Percentiles rank a stretch among this genome's conserved stretches.
Evolutionary conservation across 2,888 invertebrate species (phyloP).

Genomic region (Mythimna lalbum): DNA sequence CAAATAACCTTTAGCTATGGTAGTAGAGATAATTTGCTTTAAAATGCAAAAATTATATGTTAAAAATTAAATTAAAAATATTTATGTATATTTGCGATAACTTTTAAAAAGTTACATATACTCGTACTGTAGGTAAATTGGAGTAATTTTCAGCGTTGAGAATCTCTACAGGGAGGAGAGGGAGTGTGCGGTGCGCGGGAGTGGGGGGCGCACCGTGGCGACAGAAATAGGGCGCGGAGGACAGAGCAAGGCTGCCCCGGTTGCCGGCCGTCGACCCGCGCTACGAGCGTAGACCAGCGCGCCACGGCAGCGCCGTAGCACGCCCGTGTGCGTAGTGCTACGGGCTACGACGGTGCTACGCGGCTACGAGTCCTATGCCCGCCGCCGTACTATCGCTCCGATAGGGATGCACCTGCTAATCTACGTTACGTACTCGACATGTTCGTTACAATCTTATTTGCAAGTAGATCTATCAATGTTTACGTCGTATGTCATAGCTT

Average conservation of each 20-base stretch:
- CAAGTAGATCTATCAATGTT: slow-evolving; percentile 26
- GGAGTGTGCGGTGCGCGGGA: slow-evolving; percentile 61
- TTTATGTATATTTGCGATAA: background rate
- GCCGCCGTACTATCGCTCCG: slow-evolving; percentile 66
- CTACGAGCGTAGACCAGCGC: slow-evolving; percentile 70
- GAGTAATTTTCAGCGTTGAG: slow-evolving; percentile 80
- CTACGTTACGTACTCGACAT: slow-evolving; percentile 69
- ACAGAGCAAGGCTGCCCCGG: slow-evolving; percentile 90
- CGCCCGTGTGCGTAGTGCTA: slow-evolving; percentile 72
- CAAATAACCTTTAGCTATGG: background rate
- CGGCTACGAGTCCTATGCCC: slow-evolving; percentile 73
- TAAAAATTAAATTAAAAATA: background rate
- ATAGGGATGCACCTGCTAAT: slow-evolving; percentile 75
- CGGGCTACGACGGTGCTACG: slow-evolving; percentile 76
- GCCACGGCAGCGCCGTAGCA: slow-evolving; percentile 59
- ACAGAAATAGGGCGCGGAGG: slow-evolving; percentile 91
- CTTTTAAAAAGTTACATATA: slow-evolving; percentile 55
- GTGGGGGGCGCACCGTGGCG: slow-evolving; percentile 78
- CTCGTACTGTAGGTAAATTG: slow-evolving; percentile 71
- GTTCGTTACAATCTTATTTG: slow-evolving; percentile 53
- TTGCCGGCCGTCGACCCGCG: slow-evolving; percentile 87
- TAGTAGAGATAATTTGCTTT: background rate
- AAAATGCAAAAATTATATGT: background rate
- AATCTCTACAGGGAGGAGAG: slow-evolving; percentile 73
- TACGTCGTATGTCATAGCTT: slow-evolving; percentile 14